Evolutionary conservation across 2,888 invertebrate species (phyloP).

Genomic region (Xanthia icteritia): DNA sequence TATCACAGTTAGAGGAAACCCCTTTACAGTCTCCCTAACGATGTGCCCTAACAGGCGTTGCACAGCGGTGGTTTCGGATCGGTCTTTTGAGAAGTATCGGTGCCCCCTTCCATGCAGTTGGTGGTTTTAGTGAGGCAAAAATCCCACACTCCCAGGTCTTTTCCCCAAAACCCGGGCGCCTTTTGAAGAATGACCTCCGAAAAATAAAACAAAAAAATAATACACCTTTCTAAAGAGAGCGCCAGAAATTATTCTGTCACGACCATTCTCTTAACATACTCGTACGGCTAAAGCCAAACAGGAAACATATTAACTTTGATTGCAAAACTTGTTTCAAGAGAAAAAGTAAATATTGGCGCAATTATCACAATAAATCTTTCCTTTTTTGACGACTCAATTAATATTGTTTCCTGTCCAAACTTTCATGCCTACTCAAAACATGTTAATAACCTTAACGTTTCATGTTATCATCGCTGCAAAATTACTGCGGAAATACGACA

Average conservation of each 20-base stretch:
- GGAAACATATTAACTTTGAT: not conserved
- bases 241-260: not conserved
- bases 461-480: constrained; percentile 21
- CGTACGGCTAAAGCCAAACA: not conserved
- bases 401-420: constrained; percentile 43
- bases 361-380: constrained; percentile 32
- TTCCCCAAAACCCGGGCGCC: not conserved
- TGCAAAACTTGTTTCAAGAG: not conserved
- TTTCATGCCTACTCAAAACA: constrained; percentile 33
- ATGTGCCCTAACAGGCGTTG: not conserved
- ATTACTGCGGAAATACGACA: constrained; percentile 21
- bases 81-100: not conserved
- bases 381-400: constrained; percentile 33
- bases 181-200: too few relatives aligned
- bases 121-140: too few relatives aligned
- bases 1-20: not conserved
- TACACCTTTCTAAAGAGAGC: not conserved
- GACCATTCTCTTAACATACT: too few relatives aligned
- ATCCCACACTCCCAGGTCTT: too few relatives aligned
- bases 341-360: constrained; percentile 24
- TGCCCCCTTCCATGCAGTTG: too few relatives aligned
- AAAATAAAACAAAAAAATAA: too few relatives aligned
- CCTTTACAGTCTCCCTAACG: not conserved
- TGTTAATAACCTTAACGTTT: constrained; percentile 39
- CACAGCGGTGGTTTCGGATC: not conserved